Base-by-base conservation (phyloP, 2,888 invertebrate genomes). In the Bombylius major region DNA sequence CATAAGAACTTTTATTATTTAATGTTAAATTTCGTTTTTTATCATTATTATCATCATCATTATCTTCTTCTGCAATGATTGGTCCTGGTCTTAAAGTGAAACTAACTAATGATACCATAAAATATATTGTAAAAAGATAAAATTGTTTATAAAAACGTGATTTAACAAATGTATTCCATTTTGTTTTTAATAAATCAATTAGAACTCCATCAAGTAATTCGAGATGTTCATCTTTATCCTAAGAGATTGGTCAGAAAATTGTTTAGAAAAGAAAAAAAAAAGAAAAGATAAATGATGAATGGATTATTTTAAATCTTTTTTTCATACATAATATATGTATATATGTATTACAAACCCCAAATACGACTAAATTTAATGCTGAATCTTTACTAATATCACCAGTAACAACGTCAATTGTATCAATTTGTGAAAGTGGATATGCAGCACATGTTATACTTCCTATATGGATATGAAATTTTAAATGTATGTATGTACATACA, bases 141-240 rank as follows among this genome's bases (percentile, higher is more conserved):
- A 98, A 95, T 69, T 96, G 90, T 6, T 89, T 80, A 72, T 95
- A 95, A 74, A 97, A 96, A 59, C 95, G 90, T 60, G 86, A 88
- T 75, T 92, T 93, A 4, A 94, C 94, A 71, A 96, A 98, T 0
- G 95, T 89, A 66, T 95, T 92, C 98, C 98, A 99, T 77, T 99
- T 99, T 5, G 95, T 94, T 69, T 94, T 87, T 12, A 99, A 75
- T 14, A 99, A 79, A 71, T 97, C 94, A 31, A 95, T 90, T 50
- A 98, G 76, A 64, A 96, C 85, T 0, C 97, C 97, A 70, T 97
- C 96, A 77, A 98, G 82, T 54, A 99, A 78, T 65, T 95, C 94
- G 65, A 99, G 78, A 76, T 99, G 98, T 67, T 92, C 93, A 64
- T 89, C 86, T 76, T 89, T 91, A 67, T 94, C 94, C 95, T 95